Base-by-base conservation (phyloP, 2,113 vertebrate genomes). In the Platysteira castanea region DNA sequence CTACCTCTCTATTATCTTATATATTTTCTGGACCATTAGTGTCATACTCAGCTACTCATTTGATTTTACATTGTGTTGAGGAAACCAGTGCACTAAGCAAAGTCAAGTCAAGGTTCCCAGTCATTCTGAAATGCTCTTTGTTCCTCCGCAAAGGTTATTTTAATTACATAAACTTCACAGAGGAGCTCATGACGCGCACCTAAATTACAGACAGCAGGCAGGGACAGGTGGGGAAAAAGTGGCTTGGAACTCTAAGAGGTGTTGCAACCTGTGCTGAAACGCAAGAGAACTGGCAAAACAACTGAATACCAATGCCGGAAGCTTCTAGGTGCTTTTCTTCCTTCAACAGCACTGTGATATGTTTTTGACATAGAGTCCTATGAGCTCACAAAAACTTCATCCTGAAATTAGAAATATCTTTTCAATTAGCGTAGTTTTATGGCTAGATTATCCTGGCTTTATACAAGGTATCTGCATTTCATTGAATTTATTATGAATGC, bases 201-300 rank as follows among this genome's bases (percentile, higher is more conserved):
- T 70, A 74, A 90, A 96, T 97, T 95, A 93, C 54, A 96, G 85
- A 47, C 59, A 92, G 76, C 76, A 89, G 88, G 47, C 76, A 89
- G 71, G 54, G 67, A 95, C 60, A 83, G 76, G 79, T 77, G 59
- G 56, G 54, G 17, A 31, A 68, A 82, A 84, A 90, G 71, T 22
- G 16, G 39, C 79, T 86, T 47, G 39, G 64, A 84, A 71, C 50
- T 86, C 50, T 1, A 1, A 79, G 52, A 88, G 63, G 41, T 90
- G 68, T 67, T 89, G 84, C 49, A 94, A 71, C 53, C 77, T 68
- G 14, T 60, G 60, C 65, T 79, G 39, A 49, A 89, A 87, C 0
- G 0, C 28, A 91, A 78, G 47, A 71, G 24, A 68, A 63, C 6
- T 49, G 39, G 24, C 56, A 84, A 78, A 87, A 74, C 26, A 76